Evolutionary conservation across 2,888 invertebrate genomes (phyloP).

Genomic region (Caenorhabditis macrosperma): DNA sequence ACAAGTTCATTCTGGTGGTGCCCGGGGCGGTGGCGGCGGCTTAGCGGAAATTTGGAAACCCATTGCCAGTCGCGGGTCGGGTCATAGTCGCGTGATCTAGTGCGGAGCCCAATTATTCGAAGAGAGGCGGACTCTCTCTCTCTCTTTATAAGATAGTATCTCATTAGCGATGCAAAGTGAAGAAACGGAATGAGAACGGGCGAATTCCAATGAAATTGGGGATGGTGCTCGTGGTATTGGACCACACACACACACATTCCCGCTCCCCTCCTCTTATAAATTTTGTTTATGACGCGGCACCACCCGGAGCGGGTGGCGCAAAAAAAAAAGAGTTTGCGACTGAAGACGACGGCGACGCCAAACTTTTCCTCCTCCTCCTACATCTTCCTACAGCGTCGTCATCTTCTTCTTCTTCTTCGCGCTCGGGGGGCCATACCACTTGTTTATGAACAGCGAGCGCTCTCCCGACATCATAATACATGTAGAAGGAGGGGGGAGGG

Average conservation of each 20-base stretch:
- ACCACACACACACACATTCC: too few relatives aligned
- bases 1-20: not conserved
- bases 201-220: not conserved
- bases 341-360: conserved; percentile 13
- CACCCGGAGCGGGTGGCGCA: not conserved
- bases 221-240: too few relatives aligned
- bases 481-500: conserved; percentile 22
- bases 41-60: conserved; percentile 45
- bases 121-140: not conserved
- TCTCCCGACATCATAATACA: conserved; percentile 37
- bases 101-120: too few relatives aligned
- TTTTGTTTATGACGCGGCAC: conserved; percentile 33
- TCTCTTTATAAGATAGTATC: conserved; percentile 48
- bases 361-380: conserved; percentile 24
- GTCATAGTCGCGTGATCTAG: too few relatives aligned
- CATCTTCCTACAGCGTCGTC: too few relatives aligned
- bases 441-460: conserved; percentile 46
- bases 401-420: not conserved
- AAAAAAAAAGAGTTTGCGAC: not conserved
- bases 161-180: conserved; percentile 17
- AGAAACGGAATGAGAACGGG: not conserved
- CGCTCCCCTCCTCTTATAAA: conserved; percentile 12
- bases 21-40: not conserved
- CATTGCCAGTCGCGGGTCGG: not conserved
- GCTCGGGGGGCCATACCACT: conserved; percentile 16